Conservation (phyloP, 1,140 invertebrate genomes). For the Hyposmocoma kahamanoa region DNA sequence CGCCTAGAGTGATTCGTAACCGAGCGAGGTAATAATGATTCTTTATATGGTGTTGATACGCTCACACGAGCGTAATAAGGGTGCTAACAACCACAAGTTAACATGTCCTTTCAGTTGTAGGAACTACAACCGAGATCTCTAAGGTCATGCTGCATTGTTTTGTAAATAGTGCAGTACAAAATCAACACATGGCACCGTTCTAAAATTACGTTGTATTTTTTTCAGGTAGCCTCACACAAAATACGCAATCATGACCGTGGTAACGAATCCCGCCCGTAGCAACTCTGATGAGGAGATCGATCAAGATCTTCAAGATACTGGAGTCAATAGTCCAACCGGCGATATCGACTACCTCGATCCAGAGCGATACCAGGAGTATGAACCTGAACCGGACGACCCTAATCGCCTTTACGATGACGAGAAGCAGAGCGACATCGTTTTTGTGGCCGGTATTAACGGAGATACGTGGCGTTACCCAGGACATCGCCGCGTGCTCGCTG, state of each 20-base stretch:
- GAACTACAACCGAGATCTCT: too few relatives aligned
- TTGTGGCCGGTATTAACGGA: constrained; percentile 77
- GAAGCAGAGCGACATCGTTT: constrained; percentile 78
- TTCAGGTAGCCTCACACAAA: constrained; percentile 29
- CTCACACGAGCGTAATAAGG: constrained; percentile 34
- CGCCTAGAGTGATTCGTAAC: constrained; percentile 45
- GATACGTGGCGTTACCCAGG: constrained; percentile 79
- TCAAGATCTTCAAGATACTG: background rate
- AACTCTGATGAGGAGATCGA: constrained; percentile 39
- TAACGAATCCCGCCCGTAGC: constrained; percentile 58
- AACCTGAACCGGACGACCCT: constrained; percentile 20
- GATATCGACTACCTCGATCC: constrained; percentile 10
- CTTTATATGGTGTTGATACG: constrained; percentile 58
- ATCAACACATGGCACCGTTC: too few relatives aligned
- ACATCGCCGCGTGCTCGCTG: constrained; percentile 78
- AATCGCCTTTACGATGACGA: constrained; percentile 72
- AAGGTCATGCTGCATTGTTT: too few relatives aligned
- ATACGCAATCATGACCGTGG: constrained; percentile 46
- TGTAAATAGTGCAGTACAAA: too few relatives aligned
- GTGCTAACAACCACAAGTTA: too few relatives aligned
- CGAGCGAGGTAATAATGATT: constrained; percentile 57
- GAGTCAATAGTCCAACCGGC: constrained; percentile 9
- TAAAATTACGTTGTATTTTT: constrained; percentile 21
- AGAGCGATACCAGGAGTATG: background rate
- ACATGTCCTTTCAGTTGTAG: too few relatives aligned